Evolutionary conservation across 2,888 invertebrate genomes (phyloP).

Genomic region (Phymatocera aterrima): DNA sequence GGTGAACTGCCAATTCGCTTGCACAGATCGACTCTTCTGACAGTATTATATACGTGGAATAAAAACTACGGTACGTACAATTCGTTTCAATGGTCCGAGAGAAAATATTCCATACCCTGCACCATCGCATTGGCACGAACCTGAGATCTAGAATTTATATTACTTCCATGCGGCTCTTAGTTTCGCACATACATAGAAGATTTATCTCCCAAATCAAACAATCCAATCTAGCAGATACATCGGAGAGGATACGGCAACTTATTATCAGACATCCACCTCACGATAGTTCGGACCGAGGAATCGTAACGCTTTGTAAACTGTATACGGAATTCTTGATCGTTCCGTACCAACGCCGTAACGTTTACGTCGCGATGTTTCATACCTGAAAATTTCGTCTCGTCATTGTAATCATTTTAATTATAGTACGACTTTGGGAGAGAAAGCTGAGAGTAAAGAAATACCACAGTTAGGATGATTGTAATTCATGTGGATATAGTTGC

Average conservation of each 20-base stretch:
- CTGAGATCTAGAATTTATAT: slow-evolving; percentile 30
- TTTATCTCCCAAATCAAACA: background rate
- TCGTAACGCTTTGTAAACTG: background rate
- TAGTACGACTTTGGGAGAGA: slow-evolving; percentile 7
- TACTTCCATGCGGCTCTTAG: background rate
- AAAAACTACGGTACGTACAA: slow-evolving; percentile 43
- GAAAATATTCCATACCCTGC: slow-evolving; percentile 13
- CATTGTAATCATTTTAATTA: slow-evolving; percentile 42
- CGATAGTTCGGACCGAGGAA: background rate
- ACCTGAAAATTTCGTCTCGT: background rate
- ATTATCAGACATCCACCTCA: too few species aligned
- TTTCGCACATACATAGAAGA: too few species aligned
- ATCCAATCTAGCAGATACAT: too few species aligned
- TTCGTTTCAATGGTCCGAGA: slow-evolving; percentile 37
- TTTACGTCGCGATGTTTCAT: background rate
- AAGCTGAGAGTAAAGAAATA: slow-evolving; percentile 4
- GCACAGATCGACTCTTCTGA: slow-evolving; percentile 50
- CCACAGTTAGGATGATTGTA: slow-evolving; percentile 15
- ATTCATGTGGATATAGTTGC: slow-evolving; percentile 1
- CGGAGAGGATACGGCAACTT: too few species aligned
- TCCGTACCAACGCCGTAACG: background rate
- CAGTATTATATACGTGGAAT: slow-evolving; percentile 41
- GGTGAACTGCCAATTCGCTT: slow-evolving; percentile 65
- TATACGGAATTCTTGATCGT: background rate
- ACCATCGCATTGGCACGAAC: slow-evolving; percentile 20